A percentile compares a stretch with the other conserved stretches of the same genome.
Conservation (phyloP, 2,113 vertebrate genomes). For the Festucalex cinctus region DNA sequence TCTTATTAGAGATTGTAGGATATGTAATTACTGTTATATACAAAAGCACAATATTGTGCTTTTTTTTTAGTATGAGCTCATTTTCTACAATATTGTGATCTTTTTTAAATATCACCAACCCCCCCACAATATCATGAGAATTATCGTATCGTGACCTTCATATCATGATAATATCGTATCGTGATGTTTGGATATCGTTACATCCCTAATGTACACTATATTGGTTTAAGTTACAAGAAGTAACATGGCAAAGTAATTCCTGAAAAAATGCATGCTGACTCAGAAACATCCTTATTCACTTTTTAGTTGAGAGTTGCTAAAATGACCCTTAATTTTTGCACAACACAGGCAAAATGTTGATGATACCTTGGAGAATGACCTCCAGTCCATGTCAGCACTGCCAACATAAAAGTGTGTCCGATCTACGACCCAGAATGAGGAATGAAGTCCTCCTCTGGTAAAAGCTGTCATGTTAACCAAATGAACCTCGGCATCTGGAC, state of each 20-base stretch:
- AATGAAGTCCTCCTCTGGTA: slow-evolving; percentile 83
- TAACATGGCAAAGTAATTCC: neutral
- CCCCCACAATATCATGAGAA: too few relatives aligned
- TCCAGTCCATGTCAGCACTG: slow-evolving; percentile 87
- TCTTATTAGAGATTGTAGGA: too few relatives aligned
- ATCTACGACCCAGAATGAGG: slow-evolving; percentile 91
- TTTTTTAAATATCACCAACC: too few relatives aligned
- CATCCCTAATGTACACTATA: too few relatives aligned
- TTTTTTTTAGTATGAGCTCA: too few relatives aligned
- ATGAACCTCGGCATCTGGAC: slow-evolving; percentile 79
- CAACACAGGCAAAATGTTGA: neutral
- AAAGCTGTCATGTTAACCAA: slow-evolving; percentile 89
- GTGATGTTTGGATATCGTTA: too few relatives aligned
- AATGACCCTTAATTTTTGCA: neutral
- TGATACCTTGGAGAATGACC: slow-evolving; percentile 82
- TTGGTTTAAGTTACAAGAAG: too few relatives aligned
- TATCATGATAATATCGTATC: too few relatives aligned
- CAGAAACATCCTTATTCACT: neutral
- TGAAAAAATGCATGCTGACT: neutral
- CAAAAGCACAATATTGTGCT: too few relatives aligned
- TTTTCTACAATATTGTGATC: too few relatives aligned
- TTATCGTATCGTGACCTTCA: too few relatives aligned
- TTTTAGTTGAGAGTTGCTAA: neutral
- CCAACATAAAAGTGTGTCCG: slow-evolving; percentile 88
- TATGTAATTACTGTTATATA: too few relatives aligned